Base-by-base conservation (phyloP, 2,888 invertebrate species). In the Lepidonotus clava region DNA sequence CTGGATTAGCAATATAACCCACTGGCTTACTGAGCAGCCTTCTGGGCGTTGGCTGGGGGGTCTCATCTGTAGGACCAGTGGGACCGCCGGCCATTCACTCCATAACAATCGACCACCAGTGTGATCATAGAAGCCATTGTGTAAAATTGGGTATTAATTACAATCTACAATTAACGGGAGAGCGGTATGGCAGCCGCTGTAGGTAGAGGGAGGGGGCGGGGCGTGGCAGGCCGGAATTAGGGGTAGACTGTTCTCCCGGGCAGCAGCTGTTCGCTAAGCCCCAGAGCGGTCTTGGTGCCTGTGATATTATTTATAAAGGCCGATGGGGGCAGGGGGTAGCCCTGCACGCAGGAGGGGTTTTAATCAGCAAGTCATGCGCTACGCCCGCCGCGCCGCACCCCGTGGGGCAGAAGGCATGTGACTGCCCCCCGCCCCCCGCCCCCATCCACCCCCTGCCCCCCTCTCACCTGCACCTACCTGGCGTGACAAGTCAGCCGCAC, bases 71-170 rank as follows among this genome's bases (percentile, higher is more conserved):
- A n/a, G n/a, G n/a, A n/a, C n/a, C n/a, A n/a, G n/a, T n/a, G n/a
- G n/a, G n/a, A n/a, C n/a, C n/a, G n/a, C n/a, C n/a, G n/a, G n/a
- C n/a, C n/a, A n/a, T n/a, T n/a, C n/a, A n/a, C n/a, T n/a, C n/a
- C n/a, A n/a, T n/a, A n/a, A n/a, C n/a, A n/a, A n/a, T n/a, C n/a
- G n/a, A n/a, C n/a, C n/a, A n/a, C n/a, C n/a, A n/a, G n/a, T n/a
- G n/a, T 46, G 8, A 46, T 46, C 8, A 18, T 46, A 18, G 46
- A 46, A 18, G 46, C 18, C 71, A 71, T 11, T 36, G 71, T 34
- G 34, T 71, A n/a, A 24, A 38, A 14, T 71, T 71, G 34, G 71
- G 71, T 34, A 71, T 71, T 71, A 71, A 71, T 71, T 71, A 71
- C 61, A 71, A 14, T n/a, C 4, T 21, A 36, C 71, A 71, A 71